Evolutionary conservation across 2,888 invertebrate genomes (phyloP), one percentile per base, ranked within the genome.

Genomic region (Lysandra bellargus): DNA sequence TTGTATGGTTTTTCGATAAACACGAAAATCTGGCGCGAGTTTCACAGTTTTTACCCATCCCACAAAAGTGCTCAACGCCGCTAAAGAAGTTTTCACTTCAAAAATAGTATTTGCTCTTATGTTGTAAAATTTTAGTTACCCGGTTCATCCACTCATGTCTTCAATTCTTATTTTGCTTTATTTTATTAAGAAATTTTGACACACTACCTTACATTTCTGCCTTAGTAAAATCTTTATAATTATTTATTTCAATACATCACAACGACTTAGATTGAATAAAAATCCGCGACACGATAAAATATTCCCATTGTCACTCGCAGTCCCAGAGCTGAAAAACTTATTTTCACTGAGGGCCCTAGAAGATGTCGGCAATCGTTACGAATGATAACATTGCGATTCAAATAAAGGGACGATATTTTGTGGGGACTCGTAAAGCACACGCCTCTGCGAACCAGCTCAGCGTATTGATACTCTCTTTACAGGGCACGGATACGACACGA

Each of bases 321-420:
- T 82, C 80, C 83, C 61, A 73, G 80, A 80, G 80, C 80, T 80
- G 74, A 81, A 85, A 84, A 84, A 83, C 84, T 83, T 84, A 85
- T 85, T 86, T 82, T 84, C 83, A 84, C 80, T 80, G 82, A 84
- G 85, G 82, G 83, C 82, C 81, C 83, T 83, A 81, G 83, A 83
- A 82, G 81, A 82, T 82, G 82, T 81, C 83, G 83, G 83, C 83
- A 83, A 84, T 85, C 82, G 83, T 80, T 80, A 82, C 84, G 83
- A 84, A 88, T 88, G 90, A 91, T 90, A 90, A 88, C 88, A 88
- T 88, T 86, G 86, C 84, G 88, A 89, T 89, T 89, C 88, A 87
- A 89, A 90, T 90, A 89, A 91, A 89, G 85, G 85, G 85, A 83
- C 83, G 84, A 84, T 85, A 89, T 89, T 89, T 88, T 87, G 89